Conservation (phyloP, 2,797 vertebrate species). For the Picus viridis region DNA sequence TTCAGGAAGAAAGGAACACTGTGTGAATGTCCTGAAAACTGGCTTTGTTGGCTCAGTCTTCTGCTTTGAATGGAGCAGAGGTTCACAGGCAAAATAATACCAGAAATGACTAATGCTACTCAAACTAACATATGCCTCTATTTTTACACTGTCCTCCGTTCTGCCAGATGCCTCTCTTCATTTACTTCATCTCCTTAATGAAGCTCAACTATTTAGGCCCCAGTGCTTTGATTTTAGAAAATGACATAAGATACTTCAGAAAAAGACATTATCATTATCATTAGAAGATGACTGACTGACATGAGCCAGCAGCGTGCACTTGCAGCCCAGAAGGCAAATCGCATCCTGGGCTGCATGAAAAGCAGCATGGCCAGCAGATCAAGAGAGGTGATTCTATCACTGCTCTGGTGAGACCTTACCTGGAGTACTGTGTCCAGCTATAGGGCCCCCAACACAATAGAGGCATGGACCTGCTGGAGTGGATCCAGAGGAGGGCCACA, state of each 20-base stretch:
- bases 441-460: no score
- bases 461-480: no score
- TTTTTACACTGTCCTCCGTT: constrained; percentile 47
- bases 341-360: no score
- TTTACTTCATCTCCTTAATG: constrained; percentile 50
- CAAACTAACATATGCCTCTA: constrained; percentile 34
- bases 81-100: constrained; percentile 23
- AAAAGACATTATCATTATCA: constrained; percentile 12
- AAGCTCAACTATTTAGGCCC: background rate
- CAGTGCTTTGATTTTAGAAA: constrained; percentile 38
- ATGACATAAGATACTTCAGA: background rate
- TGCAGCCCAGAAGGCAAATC: no score
- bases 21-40: background rate
- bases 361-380: no score
- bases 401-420: no score
- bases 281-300: background rate
- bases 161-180: constrained; percentile 45
- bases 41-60: background rate
- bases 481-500: no score
- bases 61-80: background rate
- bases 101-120: constrained; percentile 62
- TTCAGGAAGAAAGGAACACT: constrained; percentile 41
- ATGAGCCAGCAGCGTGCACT: no score
- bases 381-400: no score
- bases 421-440: no score